phyloP scores from a whole-genome alignment of 2,113 vertebrate species.

The Glareola pratincola region DNA sequence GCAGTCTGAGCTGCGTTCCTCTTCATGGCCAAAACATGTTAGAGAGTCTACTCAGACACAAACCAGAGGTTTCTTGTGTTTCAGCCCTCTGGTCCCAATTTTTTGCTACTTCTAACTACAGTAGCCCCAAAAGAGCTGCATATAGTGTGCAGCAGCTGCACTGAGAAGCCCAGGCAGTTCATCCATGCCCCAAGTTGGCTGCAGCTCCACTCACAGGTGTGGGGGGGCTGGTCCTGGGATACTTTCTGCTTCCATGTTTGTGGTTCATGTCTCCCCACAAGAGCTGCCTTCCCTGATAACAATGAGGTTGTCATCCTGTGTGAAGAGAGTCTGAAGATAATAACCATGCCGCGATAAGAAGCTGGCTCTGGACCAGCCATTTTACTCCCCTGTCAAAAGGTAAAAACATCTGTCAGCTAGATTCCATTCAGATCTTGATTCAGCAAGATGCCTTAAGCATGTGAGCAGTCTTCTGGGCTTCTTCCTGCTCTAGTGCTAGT shows the following conservation, averaged over 20 bases:
- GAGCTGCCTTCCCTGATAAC: not conserved
- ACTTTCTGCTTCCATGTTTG: not conserved
- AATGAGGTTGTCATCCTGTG: not conserved
- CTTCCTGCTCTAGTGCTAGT: not conserved
- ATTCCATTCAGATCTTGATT: not conserved
- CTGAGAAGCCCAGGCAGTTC: not conserved
- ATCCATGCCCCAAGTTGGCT: not conserved
- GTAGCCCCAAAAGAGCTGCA: fast-evolving
- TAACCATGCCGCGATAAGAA: not conserved
- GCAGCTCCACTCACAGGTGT: not conserved
- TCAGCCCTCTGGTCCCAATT: not conserved
- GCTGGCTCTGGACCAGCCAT: not conserved
- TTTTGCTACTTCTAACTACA: not conserved
- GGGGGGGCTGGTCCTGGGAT: not conserved
- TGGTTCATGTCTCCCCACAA: not conserved
- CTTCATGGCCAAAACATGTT: not conserved
- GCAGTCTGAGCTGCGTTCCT: not conserved
- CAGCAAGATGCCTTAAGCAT: not conserved
- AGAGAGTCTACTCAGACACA: not conserved
- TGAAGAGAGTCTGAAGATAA: not conserved
- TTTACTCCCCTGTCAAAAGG: not conserved
- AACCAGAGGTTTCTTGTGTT: not conserved
- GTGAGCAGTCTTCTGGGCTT: not conserved
- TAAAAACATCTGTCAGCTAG: not conserved
- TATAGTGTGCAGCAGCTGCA: not conserved